Percentiles rank a stretch among this genome's conserved stretches.
Conservation (phyloP, 2,113 vertebrate species). For the Peromyscus leucopus region DNA sequence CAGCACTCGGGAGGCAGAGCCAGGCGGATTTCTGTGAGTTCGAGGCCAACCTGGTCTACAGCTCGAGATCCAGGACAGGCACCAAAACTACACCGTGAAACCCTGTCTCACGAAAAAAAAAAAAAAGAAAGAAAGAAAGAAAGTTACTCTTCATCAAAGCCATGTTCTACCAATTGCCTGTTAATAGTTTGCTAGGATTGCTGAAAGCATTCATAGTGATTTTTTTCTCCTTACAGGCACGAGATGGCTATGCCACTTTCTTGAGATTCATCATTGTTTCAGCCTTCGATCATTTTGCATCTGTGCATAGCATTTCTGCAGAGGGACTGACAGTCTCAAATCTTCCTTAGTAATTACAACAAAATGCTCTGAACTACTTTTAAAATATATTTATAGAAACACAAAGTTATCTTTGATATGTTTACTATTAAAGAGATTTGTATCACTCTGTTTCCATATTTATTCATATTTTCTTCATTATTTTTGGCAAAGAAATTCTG, state of each 20-base stretch:
- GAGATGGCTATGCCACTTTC: slow-evolving; percentile 89
- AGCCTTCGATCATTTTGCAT: slow-evolving; percentile 95
- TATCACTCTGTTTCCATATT: slow-evolving; percentile 33
- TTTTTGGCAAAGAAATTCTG: slow-evolving; percentile 63
- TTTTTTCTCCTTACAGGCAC: slow-evolving; percentile 87
- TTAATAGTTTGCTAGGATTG: slow-evolving; percentile 12
- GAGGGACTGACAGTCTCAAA: slow-evolving; percentile 85
- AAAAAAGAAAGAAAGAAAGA: background rate
- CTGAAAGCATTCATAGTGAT: slow-evolving; percentile 46
- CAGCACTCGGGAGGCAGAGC: no score
- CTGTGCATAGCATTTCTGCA: slow-evolving; percentile 92
- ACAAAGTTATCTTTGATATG: slow-evolving; percentile 9
- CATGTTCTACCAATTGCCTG: slow-evolving; percentile 45
- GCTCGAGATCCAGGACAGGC: no score
- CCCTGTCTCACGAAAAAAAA: no score
- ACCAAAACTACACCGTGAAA: no score
- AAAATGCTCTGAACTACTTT: slow-evolving; percentile 17
- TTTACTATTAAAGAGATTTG: slow-evolving; percentile 76
- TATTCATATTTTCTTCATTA: slow-evolving; percentile 45
- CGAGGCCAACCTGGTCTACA: no score
- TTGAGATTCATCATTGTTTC: slow-evolving; percentile 94
- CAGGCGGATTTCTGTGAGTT: no score
- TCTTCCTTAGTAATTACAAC: slow-evolving; percentile 36
- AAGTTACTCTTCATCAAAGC: background rate
- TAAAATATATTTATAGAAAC: slow-evolving; percentile 64